phyloP scores from a whole-genome alignment of 2,797 vertebrate species.

The Hippocampus kuda region DNA sequence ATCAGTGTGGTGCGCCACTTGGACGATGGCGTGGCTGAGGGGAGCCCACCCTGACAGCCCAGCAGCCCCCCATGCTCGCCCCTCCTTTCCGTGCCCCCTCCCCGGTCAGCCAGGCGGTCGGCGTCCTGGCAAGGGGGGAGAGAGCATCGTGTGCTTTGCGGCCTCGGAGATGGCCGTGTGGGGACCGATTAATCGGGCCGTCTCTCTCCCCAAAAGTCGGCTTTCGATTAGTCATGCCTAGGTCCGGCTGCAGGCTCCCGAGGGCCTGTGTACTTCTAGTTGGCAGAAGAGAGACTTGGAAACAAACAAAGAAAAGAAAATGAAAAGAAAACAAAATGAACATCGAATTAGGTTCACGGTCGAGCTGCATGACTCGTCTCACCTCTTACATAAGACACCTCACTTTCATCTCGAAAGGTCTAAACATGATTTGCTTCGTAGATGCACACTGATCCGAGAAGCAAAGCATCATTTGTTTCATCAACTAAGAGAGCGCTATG shows the following conservation, averaged over 20 bases:
- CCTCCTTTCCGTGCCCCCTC: conserved; percentile 15
- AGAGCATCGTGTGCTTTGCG: conserved; percentile 46
- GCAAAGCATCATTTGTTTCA: neutral
- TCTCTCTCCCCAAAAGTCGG: conserved; percentile 60
- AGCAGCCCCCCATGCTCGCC: conserved; percentile 42
- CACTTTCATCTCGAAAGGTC: neutral
- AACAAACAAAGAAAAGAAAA: conserved; percentile 53
- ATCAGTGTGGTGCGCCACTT: conserved; percentile 39
- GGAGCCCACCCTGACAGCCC: conserved; percentile 54
- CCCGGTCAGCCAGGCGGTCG: conserved; percentile 46
- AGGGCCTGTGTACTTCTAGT: conserved; percentile 66
- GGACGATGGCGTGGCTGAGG: conserved; percentile 42
- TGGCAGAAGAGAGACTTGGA: conserved; percentile 67
- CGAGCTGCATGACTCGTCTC: conserved; percentile 34
- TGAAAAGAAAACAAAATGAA: conserved; percentile 63
- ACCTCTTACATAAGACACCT: conserved; percentile 9
- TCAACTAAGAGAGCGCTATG: neutral
- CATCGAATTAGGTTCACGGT: conserved; percentile 63
- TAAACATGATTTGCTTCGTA: conserved; percentile 23
- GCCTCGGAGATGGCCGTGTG: conserved; percentile 51
- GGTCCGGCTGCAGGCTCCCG: conserved; percentile 69
- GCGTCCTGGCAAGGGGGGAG: conserved; percentile 50
- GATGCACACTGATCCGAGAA: conserved; percentile 1
- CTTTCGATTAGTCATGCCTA: conserved; percentile 71
- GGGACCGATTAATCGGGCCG: conserved; percentile 61